Evolutionary conservation across 1,140 invertebrate species (phyloP).

Genomic region (Bombus fervidus): DNA sequence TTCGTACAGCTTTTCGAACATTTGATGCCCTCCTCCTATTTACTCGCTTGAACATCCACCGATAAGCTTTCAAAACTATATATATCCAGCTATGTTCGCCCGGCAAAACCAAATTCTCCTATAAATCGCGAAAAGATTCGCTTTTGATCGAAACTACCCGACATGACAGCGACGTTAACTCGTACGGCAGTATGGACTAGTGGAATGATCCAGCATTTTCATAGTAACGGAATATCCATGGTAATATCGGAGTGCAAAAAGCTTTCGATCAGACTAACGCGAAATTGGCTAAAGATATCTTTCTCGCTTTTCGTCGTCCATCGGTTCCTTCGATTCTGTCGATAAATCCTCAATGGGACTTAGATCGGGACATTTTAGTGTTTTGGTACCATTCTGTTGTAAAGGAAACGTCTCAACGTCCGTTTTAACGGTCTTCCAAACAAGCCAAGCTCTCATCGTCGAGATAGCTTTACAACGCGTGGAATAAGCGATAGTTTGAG

Average conservation of each 20-base stretch:
- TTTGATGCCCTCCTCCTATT: constrained; percentile 2
- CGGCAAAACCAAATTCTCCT: not conserved
- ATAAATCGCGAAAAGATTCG: not conserved
- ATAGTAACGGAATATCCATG: not conserved
- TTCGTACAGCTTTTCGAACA: not conserved
- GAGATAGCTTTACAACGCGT: no score
- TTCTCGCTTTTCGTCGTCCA: no score
- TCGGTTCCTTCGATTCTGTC: no score
- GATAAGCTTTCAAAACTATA: not conserved
- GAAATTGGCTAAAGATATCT: no score
- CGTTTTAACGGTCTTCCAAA: no score
- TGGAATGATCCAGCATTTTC: not conserved
- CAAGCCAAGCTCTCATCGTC: no score
- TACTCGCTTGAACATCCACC: constrained; percentile 13
- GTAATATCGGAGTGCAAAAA: not conserved
- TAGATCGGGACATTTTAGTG: no score
- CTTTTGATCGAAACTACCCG: not conserved
- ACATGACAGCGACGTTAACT: not conserved
- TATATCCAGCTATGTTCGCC: not conserved
- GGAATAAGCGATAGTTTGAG: no score
- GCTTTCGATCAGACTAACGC: no score
- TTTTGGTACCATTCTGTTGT: no score
- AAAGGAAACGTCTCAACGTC: no score
- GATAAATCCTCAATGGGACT: no score
- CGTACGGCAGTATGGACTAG: not conserved